These are phyloP conservation scores for Callyntrura guangdongensis DNA, from an alignment of 2,888 invertebrate species.

Conservation along the genomic window DNA sequence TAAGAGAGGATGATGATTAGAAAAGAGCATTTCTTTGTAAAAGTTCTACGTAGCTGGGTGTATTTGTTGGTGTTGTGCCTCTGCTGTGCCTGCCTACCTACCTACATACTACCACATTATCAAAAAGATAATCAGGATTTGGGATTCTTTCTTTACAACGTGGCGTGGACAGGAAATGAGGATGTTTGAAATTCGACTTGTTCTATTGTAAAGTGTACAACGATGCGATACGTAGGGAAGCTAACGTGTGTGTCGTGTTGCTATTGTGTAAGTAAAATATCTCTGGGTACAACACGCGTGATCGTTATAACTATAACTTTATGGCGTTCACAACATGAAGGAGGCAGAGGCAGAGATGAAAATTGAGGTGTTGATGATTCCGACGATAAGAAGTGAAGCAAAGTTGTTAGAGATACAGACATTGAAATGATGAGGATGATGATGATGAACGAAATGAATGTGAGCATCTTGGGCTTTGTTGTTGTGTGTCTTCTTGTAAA, in stretches of 20 bases:
- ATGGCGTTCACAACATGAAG: constrained; percentile 38
- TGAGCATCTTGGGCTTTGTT: constrained; percentile 33
- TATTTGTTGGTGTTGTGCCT: background rate
- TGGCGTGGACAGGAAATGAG: constrained; percentile 61
- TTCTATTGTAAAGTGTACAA: constrained; percentile 29
- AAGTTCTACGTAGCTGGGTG: background rate
- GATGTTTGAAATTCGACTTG: constrained; percentile 52
- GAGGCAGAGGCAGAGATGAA: constrained; percentile 28
- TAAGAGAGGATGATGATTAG: background rate
- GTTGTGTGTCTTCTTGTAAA: background rate
- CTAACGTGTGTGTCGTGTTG: background rate
- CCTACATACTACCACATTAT: background rate
- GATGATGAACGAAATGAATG: constrained; percentile 56
- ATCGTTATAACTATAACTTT: constrained; percentile 30
- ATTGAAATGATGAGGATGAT: constrained; percentile 10
- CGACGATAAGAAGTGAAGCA: constrained; percentile 48
- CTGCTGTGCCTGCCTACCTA: background rate
- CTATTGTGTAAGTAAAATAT: constrained; percentile 6
- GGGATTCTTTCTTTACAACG: constrained; percentile 28
- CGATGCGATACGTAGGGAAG: background rate
- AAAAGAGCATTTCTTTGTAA: background rate
- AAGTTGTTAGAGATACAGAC: background rate
- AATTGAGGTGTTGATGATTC: constrained; percentile 42
- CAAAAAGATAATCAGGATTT: constrained; percentile 56
- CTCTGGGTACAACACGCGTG: background rate